phyloP scores from a whole-genome alignment of 2,113 vertebrate species.

The Thomomys bottae region DNA sequence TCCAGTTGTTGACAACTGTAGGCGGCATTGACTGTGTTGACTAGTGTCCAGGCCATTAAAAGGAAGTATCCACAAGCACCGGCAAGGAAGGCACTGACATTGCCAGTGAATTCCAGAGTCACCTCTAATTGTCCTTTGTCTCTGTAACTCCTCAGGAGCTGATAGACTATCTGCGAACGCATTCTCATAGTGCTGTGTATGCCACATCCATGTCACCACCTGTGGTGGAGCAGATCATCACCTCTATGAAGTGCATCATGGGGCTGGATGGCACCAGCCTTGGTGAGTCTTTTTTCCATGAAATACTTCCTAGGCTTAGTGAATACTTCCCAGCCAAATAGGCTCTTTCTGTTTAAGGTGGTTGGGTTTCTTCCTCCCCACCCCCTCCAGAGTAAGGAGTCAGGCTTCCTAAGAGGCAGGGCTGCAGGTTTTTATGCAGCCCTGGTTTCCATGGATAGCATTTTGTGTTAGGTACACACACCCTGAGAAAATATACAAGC shows the following conservation, averaged over 20 bases:
- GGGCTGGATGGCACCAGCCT: conserved; percentile 93
- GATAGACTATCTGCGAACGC: conserved; percentile 93
- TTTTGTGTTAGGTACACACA: background rate
- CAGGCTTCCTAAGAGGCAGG: background rate
- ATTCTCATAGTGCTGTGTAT: conserved; percentile 95
- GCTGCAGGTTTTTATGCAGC: background rate
- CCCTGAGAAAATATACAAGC: background rate
- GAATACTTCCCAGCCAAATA: background rate
- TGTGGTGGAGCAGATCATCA: conserved; percentile 94
- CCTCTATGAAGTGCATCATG: conserved; percentile 96
- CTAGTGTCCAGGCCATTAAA: background rate
- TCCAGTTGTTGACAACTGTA: background rate
- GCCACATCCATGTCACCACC: conserved; percentile 94
- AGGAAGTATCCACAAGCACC: background rate
- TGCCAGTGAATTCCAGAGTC: background rate
- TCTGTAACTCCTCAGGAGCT: conserved; percentile 88
- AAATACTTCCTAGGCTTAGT: background rate
- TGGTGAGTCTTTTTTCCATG: conserved; percentile 85
- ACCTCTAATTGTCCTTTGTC: conserved; percentile 25
- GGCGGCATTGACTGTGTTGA: background rate
- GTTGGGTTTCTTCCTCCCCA: background rate
- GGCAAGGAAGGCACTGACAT: background rate
- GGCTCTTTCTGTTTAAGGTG: background rate
- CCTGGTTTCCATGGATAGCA: background rate
- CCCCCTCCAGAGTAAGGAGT: background rate